Base-by-base conservation (phyloP, 2,113 vertebrate genomes). In the Tinamus guttatus region DNA sequence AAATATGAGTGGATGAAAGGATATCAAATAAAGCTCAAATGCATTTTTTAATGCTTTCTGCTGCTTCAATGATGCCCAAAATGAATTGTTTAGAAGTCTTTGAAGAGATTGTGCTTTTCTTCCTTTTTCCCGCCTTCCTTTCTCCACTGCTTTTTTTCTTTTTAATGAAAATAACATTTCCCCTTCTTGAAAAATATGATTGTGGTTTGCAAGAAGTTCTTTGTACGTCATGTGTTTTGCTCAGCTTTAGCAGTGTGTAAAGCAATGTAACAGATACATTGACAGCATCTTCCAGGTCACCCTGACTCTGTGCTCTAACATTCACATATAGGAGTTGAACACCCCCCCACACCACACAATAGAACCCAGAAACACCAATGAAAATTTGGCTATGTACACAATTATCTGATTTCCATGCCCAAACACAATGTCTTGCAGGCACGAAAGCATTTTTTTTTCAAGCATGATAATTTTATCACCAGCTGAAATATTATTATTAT, bases 311-410 rank as follows among this genome's bases (percentile, higher is more conserved):
- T 51, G 12, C 67, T 49, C 51, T 24, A 49, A 79, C 0, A 0
- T 18, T 1, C 30, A 85, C 36, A 70, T n/a, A 18, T 59, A 54
- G 15, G 78, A 54, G 59, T 15, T 21, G 3, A 36, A 78, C 27
- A 38, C 22, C 2, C 13, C 70, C 9, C 19, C 10, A 68, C 4
- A 71, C 24, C 20, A 22, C 24, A 40, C 2, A 70, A 62, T 40
- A 86, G 21, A 93, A 74, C 38, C 3, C 43, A 85, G 49, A 88
- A 65, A 38, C 1, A 2, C 18, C 11, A 7, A 58, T 11, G 36
- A 63, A 73, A 88, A 81, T 34, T n/a, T 70, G 17, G 3, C 41
- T 79, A 45, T 1, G 0, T 0, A 1, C 21, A 64, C 0, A 54
- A 7, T 7, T 76, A 59, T 16, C 24, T 38, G 9, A n/a, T 13